Evolutionary conservation across 2,888 invertebrate species (phyloP).

Genomic region (Pardosa pseudoannulata): DNA sequence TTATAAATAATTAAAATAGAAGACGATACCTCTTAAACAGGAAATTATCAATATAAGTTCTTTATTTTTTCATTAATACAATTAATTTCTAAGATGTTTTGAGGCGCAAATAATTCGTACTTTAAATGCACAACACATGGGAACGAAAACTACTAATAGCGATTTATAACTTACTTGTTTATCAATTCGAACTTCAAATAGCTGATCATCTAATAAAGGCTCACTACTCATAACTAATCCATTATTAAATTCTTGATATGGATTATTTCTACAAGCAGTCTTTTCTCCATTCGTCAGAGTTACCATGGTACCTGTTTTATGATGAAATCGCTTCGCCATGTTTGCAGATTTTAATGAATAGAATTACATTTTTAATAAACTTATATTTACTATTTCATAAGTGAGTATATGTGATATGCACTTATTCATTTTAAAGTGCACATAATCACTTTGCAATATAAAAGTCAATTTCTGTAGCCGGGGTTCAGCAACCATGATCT

Average conservation of each 20-base stretch:
- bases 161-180: slow-evolving; percentile 84
- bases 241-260: slow-evolving; percentile 85
- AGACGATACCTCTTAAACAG: too few species aligned
- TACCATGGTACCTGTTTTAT: slow-evolving; percentile 58
- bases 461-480: neutral
- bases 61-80: too few species aligned
- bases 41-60: too few species aligned
- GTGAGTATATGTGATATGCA: neutral
- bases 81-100: too few species aligned
- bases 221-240: slow-evolving; percentile 90
- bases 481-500: neutral
- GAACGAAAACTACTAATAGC: neutral
- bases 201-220: slow-evolving; percentile 86
- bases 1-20: too few species aligned
- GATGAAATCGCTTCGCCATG: slow-evolving; percentile 58
- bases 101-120: too few species aligned
- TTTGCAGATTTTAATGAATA: neutral
- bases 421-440: neutral
- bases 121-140: too few species aligned
- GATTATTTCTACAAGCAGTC: slow-evolving; percentile 65
- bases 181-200: slow-evolving; percentile 92
- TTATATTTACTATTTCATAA: neutral
- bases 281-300: slow-evolving; percentile 60
- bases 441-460: neutral
- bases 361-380: neutral